Evolutionary conservation across 2,797 vertebrate species (phyloP), one percentile per base, ranked within the genome.

Genomic region (Heliangelus exortis): DNA sequence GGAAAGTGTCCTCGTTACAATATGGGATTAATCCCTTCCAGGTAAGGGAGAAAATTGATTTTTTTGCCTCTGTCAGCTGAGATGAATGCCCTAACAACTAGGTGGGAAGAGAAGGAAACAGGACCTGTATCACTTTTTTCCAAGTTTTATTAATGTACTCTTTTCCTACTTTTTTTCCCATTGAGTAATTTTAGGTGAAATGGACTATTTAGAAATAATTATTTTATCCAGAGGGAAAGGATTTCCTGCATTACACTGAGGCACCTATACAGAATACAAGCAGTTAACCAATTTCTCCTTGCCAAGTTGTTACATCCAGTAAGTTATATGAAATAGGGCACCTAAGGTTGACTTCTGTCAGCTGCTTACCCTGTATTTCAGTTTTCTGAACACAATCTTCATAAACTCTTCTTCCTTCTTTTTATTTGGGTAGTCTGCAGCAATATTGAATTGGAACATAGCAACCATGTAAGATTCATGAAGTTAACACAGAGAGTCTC

Each of bases 11-110:
- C 58, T 89, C 75, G 16, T 74, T 89, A 65, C 57, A 83, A 9
- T 83, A 54, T 17, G 26, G 75, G 68, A 83, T 93, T 85, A 77
- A 83, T 92, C n/a, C 58, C n/a, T 68, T 89, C 83, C 54, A 68
- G 68, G 65, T 12, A 77, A 36, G 29, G 15, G 12, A 89, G 16
- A 87, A 87, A 77, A 95, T 51, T 85, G 91, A 91, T 94, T 85
- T 92, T 54, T 92, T 54, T 91, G 87, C 47, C 69, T 87, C 50
- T 65, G 58, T 80, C 81, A 91, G 12, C 36, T 0, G 5, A 80
- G 72, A 94, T 75, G 61, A 91, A 92, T 93, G 61, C 43, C 20
- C 25, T 68, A 83, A 61, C 34, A 43, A 62, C 21, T 31, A 85
- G 33, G 33, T 50, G 15, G 39, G n/a, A 89, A 92, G 75, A 85